phyloP scores from a whole-genome alignment of 2,888 invertebrate species.

The Leptinotarsa tumamoca region DNA sequence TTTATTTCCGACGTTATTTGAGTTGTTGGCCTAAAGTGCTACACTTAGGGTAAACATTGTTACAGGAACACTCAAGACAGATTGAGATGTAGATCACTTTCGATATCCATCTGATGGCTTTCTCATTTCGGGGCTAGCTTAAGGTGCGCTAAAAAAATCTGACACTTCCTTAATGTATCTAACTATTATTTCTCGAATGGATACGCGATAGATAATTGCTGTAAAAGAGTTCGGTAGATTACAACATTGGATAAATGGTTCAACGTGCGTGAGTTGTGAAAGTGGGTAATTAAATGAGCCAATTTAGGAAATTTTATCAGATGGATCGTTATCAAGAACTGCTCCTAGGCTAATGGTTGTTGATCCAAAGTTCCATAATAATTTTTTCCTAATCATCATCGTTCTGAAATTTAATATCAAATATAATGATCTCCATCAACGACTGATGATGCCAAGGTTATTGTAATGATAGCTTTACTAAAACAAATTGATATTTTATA shows the following conservation, averaged over 20 bases:
- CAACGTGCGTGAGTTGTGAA: background rate
- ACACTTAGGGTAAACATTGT: constrained; percentile 50
- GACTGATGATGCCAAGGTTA: too few relatives aligned
- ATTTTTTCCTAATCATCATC: too few relatives aligned
- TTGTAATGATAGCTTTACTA: too few relatives aligned
- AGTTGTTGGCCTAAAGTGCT: constrained; percentile 51
- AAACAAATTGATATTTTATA: too few relatives aligned
- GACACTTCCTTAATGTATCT: constrained; percentile 14
- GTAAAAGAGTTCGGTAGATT: background rate
- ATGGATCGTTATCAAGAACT: background rate
- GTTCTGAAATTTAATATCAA: too few relatives aligned
- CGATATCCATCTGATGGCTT: constrained; percentile 33
- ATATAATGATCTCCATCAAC: too few relatives aligned
- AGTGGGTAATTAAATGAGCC: background rate
- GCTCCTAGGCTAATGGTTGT: background rate
- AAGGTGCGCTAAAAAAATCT: constrained; percentile 20
- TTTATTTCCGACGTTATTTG: constrained; percentile 49
- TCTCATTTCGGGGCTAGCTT: background rate
- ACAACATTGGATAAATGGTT: constrained; percentile 9
- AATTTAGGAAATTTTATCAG: constrained; percentile 4
- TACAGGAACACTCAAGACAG: constrained; percentile 49
- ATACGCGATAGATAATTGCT: constrained; percentile 6
- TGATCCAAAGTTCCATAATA: too few relatives aligned
- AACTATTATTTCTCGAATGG: constrained; percentile 1
- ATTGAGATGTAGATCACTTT: constrained; percentile 52